These are phyloP conservation scores for Leptinotarsa juncta DNA, from an alignment of 2,888 invertebrate genomes.

Conservation along the genomic window DNA sequence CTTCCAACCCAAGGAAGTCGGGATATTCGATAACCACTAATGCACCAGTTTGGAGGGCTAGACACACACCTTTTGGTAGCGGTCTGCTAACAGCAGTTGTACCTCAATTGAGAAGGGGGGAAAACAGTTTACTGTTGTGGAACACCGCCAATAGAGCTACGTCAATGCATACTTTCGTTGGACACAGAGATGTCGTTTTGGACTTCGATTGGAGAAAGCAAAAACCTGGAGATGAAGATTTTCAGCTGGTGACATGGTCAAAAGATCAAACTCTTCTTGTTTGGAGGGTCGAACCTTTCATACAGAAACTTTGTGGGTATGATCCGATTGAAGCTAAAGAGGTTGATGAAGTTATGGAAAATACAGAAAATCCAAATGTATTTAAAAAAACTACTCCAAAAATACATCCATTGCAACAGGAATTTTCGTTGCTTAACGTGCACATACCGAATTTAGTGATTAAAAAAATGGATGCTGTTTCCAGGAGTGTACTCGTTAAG, in stretches of 20 bases:
- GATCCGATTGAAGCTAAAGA: constrained; percentile 69
- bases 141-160: constrained; percentile 77
- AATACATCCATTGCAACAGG: constrained; percentile 76
- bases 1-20: constrained; percentile 84
- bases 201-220: constrained; percentile 95
- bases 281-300: constrained; percentile 88
- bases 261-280: constrained; percentile 92
- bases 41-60: constrained; percentile 91
- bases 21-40: constrained; percentile 87
- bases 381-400: constrained; percentile 62
- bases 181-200: constrained; percentile 92
- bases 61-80: constrained; percentile 85
- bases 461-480: constrained; percentile 67
- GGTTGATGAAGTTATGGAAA: constrained; percentile 38
- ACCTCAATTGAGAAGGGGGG: constrained; percentile 89
- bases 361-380: constrained; percentile 42
- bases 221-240: constrained; percentile 70
- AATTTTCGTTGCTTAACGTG: constrained; percentile 80
- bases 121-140: constrained; percentile 85
- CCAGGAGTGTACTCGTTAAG: constrained; percentile 71
- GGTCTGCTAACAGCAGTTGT: constrained; percentile 92
- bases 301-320: constrained; percentile 85
- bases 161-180: constrained; percentile 91
- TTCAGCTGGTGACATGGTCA: constrained; percentile 94
- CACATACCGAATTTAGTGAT: constrained; percentile 80